Evolutionary conservation across 2,113 vertebrate genomes (phyloP).

Genomic region (Hemiscyllium ocellatum): DNA sequence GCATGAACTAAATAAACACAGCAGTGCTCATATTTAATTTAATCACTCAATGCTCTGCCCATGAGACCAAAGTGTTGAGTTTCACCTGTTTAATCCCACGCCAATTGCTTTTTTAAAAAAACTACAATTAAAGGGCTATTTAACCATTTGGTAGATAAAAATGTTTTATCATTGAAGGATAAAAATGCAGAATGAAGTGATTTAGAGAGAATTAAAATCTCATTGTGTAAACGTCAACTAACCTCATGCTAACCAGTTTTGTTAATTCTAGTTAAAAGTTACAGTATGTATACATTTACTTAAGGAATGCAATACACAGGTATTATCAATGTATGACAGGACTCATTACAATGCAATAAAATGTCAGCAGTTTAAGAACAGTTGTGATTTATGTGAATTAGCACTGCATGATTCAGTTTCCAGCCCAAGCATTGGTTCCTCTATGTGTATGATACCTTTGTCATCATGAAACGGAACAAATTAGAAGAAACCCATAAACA

Average conservation of each 20-base stretch:
- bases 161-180: neutral
- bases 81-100: neutral
- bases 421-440: neutral
- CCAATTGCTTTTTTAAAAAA: neutral
- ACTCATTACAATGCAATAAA: neutral
- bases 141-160: neutral
- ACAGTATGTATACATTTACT: neutral
- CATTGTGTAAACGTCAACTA: too few species aligned
- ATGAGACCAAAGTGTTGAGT: neutral
- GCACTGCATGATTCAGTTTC: neutral
- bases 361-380: neutral
- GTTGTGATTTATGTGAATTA: neutral
- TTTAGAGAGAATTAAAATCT: neutral
- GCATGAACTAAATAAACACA: conserved; percentile 6
- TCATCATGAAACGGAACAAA: too few species aligned
- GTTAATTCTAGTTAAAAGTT: neutral
- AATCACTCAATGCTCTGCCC: neutral
- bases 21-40: neutral
- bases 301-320: neutral
- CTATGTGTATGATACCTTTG: too few species aligned
- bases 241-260: neutral
- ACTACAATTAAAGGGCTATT: neutral
- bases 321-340: neutral
- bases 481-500: too few species aligned
- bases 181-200: neutral